Evolutionary conservation across 2,888 invertebrate genomes (phyloP).

Genomic region (Pristionchus japonicus): DNA sequence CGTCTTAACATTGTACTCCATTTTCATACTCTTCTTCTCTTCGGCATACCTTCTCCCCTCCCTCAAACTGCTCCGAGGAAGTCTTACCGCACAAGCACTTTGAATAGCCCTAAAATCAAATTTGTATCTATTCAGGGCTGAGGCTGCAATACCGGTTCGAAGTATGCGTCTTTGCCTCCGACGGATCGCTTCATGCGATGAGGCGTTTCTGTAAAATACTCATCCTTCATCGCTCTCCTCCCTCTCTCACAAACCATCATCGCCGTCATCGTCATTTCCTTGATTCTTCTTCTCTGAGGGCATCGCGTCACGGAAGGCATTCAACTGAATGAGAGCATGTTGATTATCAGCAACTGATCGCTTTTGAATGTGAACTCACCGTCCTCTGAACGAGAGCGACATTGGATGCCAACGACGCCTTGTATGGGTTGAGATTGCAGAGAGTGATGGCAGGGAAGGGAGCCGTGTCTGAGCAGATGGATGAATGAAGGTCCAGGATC

Average conservation of each 20-base stretch:
- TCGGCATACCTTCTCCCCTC: background rate
- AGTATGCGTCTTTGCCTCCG: constrained; percentile 19
- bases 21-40: background rate
- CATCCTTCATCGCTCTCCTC: too few species aligned
- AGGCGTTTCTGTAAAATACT: background rate
- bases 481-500: background rate
- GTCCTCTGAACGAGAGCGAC: constrained; percentile 70
- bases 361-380: constrained; percentile 51
- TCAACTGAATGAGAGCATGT: constrained; percentile 49
- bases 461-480: constrained; percentile 50
- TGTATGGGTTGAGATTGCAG: constrained; percentile 73
- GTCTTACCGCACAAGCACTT: constrained; percentile 41
- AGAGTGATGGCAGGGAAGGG: constrained; percentile 73
- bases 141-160: constrained; percentile 22
- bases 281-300: constrained; percentile 30
- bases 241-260: background rate
- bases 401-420: constrained; percentile 66
- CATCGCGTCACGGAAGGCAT: constrained; percentile 49
- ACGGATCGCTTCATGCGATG: background rate
- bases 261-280: background rate
- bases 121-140: background rate
- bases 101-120: constrained; percentile 17
- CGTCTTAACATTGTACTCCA: background rate
- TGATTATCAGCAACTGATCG: background rate
- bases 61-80: constrained; percentile 30